Evolutionary conservation across 2,888 invertebrate species (phyloP), one percentile per base, ranked within the genome.

Genomic region (Oscheius sp.): DNA sequence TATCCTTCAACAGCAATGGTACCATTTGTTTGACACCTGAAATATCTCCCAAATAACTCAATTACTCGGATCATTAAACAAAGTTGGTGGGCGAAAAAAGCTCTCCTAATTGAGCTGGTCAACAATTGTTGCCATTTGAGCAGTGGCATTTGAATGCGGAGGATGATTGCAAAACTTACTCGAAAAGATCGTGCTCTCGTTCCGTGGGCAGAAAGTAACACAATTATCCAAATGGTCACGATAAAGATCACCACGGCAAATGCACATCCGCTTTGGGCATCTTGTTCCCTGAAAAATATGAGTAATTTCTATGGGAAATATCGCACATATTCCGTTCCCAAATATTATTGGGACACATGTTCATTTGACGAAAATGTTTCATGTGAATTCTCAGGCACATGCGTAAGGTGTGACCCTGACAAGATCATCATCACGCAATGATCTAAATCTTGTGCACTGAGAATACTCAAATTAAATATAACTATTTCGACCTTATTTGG

Each of bases 1-100:
- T 73, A 52, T 79, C 77, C 41, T 79, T 79, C n/a, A 79, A 74
- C 27, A 79, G 77, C 13, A 79, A 73, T 0, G 79, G 79, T 2
- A 79, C 76, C 76, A 79, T 79, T 58, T 76, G 77, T 45, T 76
- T 76, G n/a, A 79, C 73, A 18, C 76, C 79, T 79, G 49, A 27
- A 70, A 69, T 35, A 35, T 35, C 35, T 41, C 6, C 18, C n/a
- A 45, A 45, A 61, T 25, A 55, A 55, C 21, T 21, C 49, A 49
- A 13, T 18, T 49, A 49, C 49, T 18, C 49, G 21, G 49, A 49
- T 35, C 35, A 35, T 49, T 49, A 49, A 49, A 13, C 49, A 49
- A 18, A 49, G n/a, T 2, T 25, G 27, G 58, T 58, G 58, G 35
- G 58, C 58, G 58, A 58, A 12, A 23, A 55, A n/a, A 58, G 27